A percentile compares a stretch with the other conserved stretches of the same genome.
Evolutionary conservation across 1,140 invertebrate genomes (phyloP).

Genomic region (Pseudoatta argentina): DNA sequence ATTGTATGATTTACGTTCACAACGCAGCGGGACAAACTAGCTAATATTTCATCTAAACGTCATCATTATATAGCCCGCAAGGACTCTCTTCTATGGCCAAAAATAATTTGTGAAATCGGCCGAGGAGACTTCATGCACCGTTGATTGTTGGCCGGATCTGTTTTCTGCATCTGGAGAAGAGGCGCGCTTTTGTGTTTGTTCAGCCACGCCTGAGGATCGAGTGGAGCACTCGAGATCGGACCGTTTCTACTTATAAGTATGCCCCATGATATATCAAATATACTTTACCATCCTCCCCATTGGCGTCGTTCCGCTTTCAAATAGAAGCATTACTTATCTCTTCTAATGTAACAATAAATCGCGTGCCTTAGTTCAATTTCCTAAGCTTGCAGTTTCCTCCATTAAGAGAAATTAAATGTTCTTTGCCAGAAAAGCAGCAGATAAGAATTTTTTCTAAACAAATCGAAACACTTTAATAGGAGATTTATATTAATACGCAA

Average conservation of each 20-base stretch:
- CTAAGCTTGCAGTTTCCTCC: background rate
- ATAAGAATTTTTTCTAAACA: background rate
- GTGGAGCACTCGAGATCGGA: conserved; percentile 63
- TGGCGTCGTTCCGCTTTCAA: conserved; percentile 58
- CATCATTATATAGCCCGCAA: conserved; percentile 21
- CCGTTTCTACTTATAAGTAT: conserved; percentile 69
- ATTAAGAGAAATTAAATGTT: background rate
- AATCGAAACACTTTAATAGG: background rate
- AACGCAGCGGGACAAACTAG: background rate
- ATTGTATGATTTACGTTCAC: conserved; percentile 6
- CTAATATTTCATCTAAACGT: conserved; percentile 17
- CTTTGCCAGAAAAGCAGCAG: background rate
- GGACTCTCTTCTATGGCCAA: conserved; percentile 23
- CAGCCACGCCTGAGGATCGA: conserved; percentile 75
- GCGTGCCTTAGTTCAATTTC: background rate
- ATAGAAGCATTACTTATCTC: conserved; percentile 15
- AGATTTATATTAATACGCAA: conserved; percentile 12
- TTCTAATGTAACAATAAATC: background rate
- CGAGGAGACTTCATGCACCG: conserved; percentile 54
- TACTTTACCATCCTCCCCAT: conserved; percentile 62
- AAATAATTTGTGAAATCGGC: conserved; percentile 61
- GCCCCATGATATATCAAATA: conserved; percentile 65
- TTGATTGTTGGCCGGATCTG: conserved; percentile 48
- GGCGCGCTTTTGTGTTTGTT: conserved; percentile 74
- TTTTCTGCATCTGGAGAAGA: conserved; percentile 64